A percentile compares a stretch with the other conserved stretches of the same genome.
These are phyloP conservation scores for Asarcornis scutulata DNA, from an alignment of 2,113 vertebrate genomes.

Conservation along the genomic window DNA sequence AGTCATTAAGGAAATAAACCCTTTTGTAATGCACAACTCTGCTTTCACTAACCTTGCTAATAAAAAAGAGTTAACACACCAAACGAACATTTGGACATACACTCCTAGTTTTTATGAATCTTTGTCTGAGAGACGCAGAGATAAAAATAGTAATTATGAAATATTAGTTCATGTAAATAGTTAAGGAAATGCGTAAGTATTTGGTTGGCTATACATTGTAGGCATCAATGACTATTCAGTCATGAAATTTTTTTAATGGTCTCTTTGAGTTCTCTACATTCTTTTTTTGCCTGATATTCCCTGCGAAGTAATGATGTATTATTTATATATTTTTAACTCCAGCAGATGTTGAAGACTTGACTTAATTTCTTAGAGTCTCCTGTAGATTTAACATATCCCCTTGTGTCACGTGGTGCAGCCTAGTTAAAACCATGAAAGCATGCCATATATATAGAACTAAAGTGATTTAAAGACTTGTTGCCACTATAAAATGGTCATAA, in stretches of 20 bases:
- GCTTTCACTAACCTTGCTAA: background rate
- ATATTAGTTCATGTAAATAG: background rate
- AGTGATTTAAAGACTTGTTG: background rate
- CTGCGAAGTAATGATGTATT: background rate
- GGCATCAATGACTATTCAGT: background rate
- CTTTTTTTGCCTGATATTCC: background rate
- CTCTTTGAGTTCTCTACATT: background rate
- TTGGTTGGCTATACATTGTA: background rate
- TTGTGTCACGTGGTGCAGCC: background rate
- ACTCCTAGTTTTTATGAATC: background rate
- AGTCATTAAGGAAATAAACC: background rate
- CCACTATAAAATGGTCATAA: background rate
- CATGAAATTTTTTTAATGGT: background rate
- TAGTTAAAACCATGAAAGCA: background rate
- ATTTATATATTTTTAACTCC: background rate
- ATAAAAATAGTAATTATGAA: background rate
- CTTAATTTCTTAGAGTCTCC: background rate
- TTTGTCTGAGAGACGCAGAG: background rate
- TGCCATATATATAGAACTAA: background rate
- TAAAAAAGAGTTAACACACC: background rate
- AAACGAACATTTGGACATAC: background rate
- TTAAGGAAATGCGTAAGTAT: background rate
- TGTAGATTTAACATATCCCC: background rate
- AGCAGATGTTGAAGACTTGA: background rate
- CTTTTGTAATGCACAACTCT: background rate